Percentiles rank a stretch among this genome's conserved stretches.
These are phyloP conservation scores for Rhyacichthys aspro DNA, from an alignment of 2,797 vertebrate species.

Conservation along the genomic window DNA sequence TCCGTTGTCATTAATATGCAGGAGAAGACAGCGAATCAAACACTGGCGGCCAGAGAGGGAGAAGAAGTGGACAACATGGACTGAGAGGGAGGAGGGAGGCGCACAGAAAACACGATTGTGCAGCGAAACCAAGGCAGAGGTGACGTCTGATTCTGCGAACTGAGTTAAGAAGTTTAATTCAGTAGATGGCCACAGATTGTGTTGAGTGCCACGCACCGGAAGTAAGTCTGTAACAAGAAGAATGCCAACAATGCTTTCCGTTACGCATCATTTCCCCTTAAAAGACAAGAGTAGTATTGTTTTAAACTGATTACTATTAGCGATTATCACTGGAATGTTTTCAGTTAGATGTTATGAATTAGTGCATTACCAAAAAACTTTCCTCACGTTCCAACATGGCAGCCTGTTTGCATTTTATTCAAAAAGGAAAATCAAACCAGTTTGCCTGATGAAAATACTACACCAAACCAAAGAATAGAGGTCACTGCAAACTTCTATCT, in stretches of 20 bases:
- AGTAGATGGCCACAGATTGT: neutral
- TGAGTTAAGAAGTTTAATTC: neutral
- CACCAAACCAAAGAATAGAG: no score
- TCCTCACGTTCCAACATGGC: no score
- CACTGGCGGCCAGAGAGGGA: slow-evolving; percentile 79
- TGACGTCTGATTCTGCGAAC: slow-evolving; percentile 14
- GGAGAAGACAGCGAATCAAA: slow-evolving; percentile 87
- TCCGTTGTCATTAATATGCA: slow-evolving; percentile 95
- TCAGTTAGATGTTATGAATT: no score
- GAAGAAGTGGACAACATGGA: slow-evolving; percentile 40
- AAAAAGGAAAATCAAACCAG: no score
- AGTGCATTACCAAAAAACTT: no score
- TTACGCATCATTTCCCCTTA: neutral
- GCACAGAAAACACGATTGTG: slow-evolving; percentile 19
- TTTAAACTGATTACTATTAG: no score
- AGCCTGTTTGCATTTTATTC: no score
- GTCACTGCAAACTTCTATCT: no score
- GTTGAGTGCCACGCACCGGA: slow-evolving; percentile 1
- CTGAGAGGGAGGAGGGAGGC: slow-evolving; percentile 28
- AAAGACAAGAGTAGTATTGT: neutral
- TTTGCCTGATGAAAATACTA: no score
- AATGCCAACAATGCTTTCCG: neutral
- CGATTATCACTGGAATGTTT: no score
- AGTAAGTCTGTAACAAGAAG: neutral
- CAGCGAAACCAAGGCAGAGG: neutral